Base-by-base conservation (phyloP, 2,888 invertebrate species). In the Polia nebulosa region DNA sequence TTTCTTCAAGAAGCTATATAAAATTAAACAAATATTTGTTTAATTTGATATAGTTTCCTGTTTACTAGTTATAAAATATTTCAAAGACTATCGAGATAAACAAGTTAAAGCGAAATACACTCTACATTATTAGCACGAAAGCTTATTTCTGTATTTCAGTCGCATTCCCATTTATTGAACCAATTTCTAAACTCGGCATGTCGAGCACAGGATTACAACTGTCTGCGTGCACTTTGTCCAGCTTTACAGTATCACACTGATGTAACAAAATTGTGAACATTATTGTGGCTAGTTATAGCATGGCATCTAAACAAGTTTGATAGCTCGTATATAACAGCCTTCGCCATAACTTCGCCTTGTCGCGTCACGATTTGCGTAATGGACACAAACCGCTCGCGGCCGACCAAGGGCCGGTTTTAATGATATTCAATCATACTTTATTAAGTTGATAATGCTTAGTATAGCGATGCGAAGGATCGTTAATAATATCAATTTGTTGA, bases 301-400 rank as follows among this genome's bases (percentile, higher is more conserved):
- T 56, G 68, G 53, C 74, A 76, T 75, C 69, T 77, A 72, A 77
- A 80, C 80, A 72, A 80, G 82, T 80, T 82, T 80, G 69, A 71
- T 77, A 58, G 65, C 76, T 83, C 52, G 73, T 76, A 78, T 72
- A 76, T 74, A 76, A 78, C 68, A 82, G 67, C 79, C 77, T 83
- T 80, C 75, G 76, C 80, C 69, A 80, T 81, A 83, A 81, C 76
- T 78, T 79, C 73, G 80, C 69, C 78, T 83, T 86, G 84, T 85
- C 83, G 77, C 79, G 85, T 86, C 85, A 88, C 85, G 87, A 88
- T 86, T 85, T 82, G 82, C 82, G 82, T 86, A 87, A 86, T 84
- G 82, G 81, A 76, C 83, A 80, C 80, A 76, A 82, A 83, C 68
- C 80, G 85, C 85, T 83, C 67, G 80, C 77, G 80, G 84, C 83